These are phyloP conservation scores for Eurytemora carolleeae DNA, from an alignment of 1,140 invertebrate genomes.

Conservation along the genomic window DNA sequence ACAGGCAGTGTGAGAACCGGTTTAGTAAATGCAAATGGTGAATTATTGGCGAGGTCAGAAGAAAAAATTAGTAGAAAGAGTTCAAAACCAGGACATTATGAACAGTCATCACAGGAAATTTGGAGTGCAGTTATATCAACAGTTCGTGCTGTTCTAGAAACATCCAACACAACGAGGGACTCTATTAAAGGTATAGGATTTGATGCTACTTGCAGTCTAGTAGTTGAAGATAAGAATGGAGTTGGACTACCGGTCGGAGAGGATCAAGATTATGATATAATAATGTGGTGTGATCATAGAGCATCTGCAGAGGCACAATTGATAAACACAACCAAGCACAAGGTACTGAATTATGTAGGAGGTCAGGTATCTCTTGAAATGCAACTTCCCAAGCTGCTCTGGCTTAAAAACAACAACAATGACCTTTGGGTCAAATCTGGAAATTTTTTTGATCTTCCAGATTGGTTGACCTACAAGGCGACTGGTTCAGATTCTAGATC, in stretches of 20 bases:
- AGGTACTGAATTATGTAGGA: slow-evolving; percentile 61
- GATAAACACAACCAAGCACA: slow-evolving; percentile 56
- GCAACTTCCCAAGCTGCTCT: slow-evolving; percentile 84
- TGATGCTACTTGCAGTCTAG: slow-evolving; percentile 87
- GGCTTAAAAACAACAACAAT: slow-evolving; percentile 62
- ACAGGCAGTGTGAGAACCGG: slow-evolving; percentile 68
- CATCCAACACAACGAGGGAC: slow-evolving; percentile 28
- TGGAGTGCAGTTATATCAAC: slow-evolving; percentile 49
- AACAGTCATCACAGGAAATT: slow-evolving; percentile 80
- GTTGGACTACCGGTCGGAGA: slow-evolving; percentile 24
- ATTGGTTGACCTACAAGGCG: slow-evolving; percentile 81
- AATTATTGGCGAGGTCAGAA: slow-evolving; percentile 39
- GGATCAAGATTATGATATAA: slow-evolving; percentile 53
- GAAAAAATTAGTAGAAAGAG: slow-evolving; percentile 53
- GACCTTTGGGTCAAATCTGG: slow-evolving; percentile 41
- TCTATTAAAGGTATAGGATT: slow-evolving; percentile 68
- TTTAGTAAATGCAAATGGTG: slow-evolving; percentile 43
- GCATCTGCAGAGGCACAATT: slow-evolving; percentile 54
- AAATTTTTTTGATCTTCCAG: slow-evolving; percentile 74
- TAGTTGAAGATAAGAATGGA: slow-evolving; percentile 43
- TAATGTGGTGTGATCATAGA: slow-evolving; percentile 93
- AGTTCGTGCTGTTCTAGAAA: slow-evolving; percentile 37
- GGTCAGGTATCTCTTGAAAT: slow-evolving; percentile 83
- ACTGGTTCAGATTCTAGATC: slow-evolving; percentile 48
- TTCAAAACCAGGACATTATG: slow-evolving; percentile 51